These are phyloP conservation scores for Pseudomugil tenellus DNA, from an alignment of 2,797 vertebrate species.

Conservation along the genomic window DNA sequence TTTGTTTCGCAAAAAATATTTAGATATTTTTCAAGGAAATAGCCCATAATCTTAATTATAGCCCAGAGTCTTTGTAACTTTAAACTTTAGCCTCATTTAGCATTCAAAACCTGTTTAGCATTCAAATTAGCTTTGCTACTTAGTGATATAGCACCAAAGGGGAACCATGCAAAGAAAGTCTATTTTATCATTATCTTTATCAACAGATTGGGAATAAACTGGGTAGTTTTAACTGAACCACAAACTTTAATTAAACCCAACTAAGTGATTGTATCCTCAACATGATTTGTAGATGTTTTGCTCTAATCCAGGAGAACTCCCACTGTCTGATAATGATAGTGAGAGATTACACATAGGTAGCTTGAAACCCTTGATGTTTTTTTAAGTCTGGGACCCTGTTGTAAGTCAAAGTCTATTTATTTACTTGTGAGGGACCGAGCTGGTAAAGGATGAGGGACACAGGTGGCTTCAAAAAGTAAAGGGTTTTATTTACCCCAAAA, in stretches of 20 bases:
- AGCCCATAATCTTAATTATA: too few species aligned
- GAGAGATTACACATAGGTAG: too few species aligned
- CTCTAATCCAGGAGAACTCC: too few species aligned
- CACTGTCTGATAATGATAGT: too few species aligned
- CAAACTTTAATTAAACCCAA: background rate
- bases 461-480: too few species aligned
- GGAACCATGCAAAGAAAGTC: background rate
- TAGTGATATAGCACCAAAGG: background rate
- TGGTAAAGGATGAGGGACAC: too few species aligned
- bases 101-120: background rate
- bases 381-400: too few species aligned
- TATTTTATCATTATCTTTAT: background rate
- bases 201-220: background rate
- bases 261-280: background rate
- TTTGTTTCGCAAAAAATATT: background rate
- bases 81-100: background rate
- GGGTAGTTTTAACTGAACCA: background rate
- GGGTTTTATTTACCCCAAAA: too few species aligned
- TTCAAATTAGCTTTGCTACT: background rate
- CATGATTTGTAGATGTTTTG: too few species aligned
- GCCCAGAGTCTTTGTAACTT: background rate
- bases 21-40: background rate
- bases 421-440: too few species aligned
- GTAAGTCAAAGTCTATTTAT: too few species aligned
- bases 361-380: too few species aligned